phyloP scores from a whole-genome alignment of 2,888 invertebrate species.

The Pheosia tremula region DNA sequence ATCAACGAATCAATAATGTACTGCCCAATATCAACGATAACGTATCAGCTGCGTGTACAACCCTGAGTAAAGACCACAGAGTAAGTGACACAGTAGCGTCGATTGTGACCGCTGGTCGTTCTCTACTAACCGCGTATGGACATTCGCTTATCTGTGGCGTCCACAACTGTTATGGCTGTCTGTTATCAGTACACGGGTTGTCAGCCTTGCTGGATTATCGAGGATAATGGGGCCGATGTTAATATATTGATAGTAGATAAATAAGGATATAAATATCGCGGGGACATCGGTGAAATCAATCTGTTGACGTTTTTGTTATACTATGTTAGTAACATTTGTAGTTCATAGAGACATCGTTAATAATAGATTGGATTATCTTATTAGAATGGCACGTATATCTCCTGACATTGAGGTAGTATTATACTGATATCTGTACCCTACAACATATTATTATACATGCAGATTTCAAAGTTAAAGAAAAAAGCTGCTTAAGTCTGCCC shows the following conservation, averaged over 20 bases:
- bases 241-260: slow-evolving; percentile 48
- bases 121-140: slow-evolving; percentile 19
- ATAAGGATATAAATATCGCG: slow-evolving; percentile 29
- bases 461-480: too few species aligned
- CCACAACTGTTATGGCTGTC: slow-evolving; percentile 49
- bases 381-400: neutral
- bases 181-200: slow-evolving; percentile 48
- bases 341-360: neutral
- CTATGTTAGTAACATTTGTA: neutral
- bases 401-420: neutral
- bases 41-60: slow-evolving; percentile 55
- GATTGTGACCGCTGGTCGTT: slow-evolving; percentile 36
- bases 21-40: slow-evolving; percentile 67
- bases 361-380: neutral
- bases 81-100: slow-evolving; percentile 50
- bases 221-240: slow-evolving; percentile 62
- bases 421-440: neutral
- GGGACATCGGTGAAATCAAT: slow-evolving; percentile 24
- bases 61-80: slow-evolving; percentile 62
- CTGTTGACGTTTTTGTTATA: slow-evolving; percentile 11
- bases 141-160: slow-evolving; percentile 53
- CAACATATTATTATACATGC: too few species aligned
- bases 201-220: slow-evolving; percentile 61
- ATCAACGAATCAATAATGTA: slow-evolving; percentile 79
- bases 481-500: too few species aligned